These are phyloP conservation scores for Ifrita kowaldi DNA, from an alignment of 2,113 vertebrate genomes.

Conservation along the genomic window DNA sequence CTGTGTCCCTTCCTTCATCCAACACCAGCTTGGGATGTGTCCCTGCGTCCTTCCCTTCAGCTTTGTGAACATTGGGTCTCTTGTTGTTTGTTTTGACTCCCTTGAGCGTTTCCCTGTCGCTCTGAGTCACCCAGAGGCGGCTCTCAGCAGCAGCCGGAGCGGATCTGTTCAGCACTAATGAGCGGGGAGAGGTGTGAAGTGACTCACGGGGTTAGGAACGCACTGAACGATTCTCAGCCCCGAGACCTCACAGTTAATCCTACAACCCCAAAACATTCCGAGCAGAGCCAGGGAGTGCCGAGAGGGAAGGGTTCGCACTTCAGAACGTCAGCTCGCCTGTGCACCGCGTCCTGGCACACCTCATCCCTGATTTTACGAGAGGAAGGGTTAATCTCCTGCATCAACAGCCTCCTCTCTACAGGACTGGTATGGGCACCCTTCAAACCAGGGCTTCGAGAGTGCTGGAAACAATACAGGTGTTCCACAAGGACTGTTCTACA, in stretches of 20 bases:
- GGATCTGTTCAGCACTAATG: accelerated
- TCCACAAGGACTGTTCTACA: not conserved
- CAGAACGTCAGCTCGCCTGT: not conserved
- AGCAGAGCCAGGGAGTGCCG: not conserved
- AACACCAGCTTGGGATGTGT: not conserved
- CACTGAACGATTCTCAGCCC: not conserved
- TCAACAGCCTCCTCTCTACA: not conserved
- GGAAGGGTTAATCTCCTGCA: not conserved
- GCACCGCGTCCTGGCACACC: not conserved
- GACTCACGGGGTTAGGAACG: not conserved
- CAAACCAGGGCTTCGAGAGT: not conserved
- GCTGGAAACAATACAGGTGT: not conserved
- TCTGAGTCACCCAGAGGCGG: not conserved
- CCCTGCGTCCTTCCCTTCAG: not conserved
- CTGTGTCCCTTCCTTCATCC: not conserved
- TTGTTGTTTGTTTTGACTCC: not conserved
- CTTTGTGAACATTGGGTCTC: accelerated
- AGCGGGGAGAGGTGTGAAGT: not conserved
- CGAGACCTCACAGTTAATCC: not conserved
- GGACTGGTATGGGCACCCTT: not conserved
- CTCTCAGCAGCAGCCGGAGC: not conserved
- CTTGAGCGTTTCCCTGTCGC: accelerated
- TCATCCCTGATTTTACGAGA: accelerated
- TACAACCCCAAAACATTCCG: not conserved
- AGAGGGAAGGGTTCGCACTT: not conserved